Conservation (phyloP, 2,797 vertebrate species). For the Carcharodon carcharias region DNA sequence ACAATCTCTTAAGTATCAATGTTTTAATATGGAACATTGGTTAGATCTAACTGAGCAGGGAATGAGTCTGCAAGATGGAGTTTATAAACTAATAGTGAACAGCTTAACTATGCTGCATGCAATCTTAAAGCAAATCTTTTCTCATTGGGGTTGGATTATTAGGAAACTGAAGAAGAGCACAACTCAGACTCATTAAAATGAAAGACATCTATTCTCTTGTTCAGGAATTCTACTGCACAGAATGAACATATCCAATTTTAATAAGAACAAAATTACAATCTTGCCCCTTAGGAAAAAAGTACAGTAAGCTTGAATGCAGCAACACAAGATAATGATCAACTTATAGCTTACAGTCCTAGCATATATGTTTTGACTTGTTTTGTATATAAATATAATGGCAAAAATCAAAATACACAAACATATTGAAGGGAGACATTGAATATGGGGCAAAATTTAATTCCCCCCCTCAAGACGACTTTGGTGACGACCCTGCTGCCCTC, state of each 20-base stretch:
- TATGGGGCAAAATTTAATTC: neutral
- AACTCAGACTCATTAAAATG: constrained; percentile 14
- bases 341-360: too few relatives aligned
- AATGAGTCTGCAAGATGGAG: neutral
- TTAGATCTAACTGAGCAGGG: neutral
- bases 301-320: neutral
- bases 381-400: neutral
- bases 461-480: too few relatives aligned
- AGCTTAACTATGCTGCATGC: neutral
- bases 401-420: neutral
- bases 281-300: neutral
- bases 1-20: neutral
- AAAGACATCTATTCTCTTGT: neutral
- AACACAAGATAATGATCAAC: neutral
- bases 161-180: neutral
- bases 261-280: neutral
- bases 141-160: neutral
- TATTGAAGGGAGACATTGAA: neutral
- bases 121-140: neutral
- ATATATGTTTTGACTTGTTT: neutral
- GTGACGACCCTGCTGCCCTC: too few relatives aligned
- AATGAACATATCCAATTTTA: neutral
- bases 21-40: neutral
- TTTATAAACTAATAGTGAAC: neutral
- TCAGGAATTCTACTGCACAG: neutral